phyloP scores from a whole-genome alignment of 2,113 vertebrate genomes.

The Otocyon megalotis region DNA sequence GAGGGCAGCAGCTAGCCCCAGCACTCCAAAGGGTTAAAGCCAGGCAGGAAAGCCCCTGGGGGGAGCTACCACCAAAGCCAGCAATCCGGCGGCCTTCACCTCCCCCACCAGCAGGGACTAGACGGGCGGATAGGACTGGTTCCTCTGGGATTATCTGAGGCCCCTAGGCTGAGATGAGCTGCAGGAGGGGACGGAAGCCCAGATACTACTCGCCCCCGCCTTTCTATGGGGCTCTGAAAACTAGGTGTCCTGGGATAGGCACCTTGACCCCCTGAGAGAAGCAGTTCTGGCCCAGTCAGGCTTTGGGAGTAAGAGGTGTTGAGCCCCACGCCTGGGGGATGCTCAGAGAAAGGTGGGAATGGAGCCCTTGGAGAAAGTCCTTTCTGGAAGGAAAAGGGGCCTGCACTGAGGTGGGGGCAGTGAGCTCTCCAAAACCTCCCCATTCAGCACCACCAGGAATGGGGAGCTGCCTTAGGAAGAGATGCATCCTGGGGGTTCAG shows the following conservation, averaged over 20 bases:
- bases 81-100: constrained; percentile 29
- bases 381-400: background rate
- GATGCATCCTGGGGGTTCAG: background rate
- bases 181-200: background rate
- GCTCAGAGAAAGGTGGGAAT: background rate
- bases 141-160: constrained; percentile 60
- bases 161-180: constrained; percentile 58
- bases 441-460: background rate
- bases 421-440: background rate
- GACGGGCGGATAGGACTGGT: constrained; percentile 28
- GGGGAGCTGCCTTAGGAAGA: background rate
- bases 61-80: constrained; percentile 50
- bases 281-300: background rate
- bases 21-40: constrained; percentile 80
- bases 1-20: background rate
- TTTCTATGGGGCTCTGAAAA: background rate
- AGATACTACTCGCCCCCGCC: background rate
- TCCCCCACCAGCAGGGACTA: constrained; percentile 61
- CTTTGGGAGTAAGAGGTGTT: background rate
- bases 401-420: background rate
- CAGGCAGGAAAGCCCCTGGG: constrained; percentile 73
- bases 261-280: background rate
- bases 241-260: background rate
- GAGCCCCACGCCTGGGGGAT: background rate
- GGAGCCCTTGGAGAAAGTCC: background rate